These are phyloP conservation scores for Climacteris rufus DNA, from an alignment of 2,113 vertebrate species.

Conservation along the genomic window DNA sequence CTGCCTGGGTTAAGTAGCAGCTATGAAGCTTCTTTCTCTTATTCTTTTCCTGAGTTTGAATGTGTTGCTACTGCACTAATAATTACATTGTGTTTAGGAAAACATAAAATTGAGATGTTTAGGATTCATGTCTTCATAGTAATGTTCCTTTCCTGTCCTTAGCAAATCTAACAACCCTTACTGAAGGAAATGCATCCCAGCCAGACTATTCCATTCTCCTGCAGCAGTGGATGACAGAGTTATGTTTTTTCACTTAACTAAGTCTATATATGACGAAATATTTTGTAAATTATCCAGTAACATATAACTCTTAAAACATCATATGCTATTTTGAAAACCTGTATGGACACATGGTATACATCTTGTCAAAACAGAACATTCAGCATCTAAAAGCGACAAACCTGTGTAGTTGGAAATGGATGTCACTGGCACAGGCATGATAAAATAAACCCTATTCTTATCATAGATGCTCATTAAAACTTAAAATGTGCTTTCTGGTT, in stretches of 20 bases:
- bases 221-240: background rate
- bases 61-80: background rate
- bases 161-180: background rate
- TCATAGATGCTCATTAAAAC: background rate
- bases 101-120: background rate
- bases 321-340: background rate
- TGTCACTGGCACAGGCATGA: background rate
- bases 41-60: background rate
- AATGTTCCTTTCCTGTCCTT: background rate
- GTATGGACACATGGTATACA: background rate
- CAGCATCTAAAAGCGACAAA: background rate
- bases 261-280: background rate
- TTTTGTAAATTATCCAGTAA: background rate
- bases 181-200: background rate
- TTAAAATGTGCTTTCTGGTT: background rate
- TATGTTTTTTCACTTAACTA: background rate
- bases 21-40: background rate
- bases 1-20: rapidly evolving
- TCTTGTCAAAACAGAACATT: background rate
- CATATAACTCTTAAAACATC: background rate
- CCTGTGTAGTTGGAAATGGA: background rate
- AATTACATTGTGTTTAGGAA: background rate
- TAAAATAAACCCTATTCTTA: background rate
- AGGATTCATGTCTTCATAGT: background rate
- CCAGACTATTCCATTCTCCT: background rate